phyloP scores from a whole-genome alignment of 2,113 vertebrate genomes.

The Sterna hirundo region DNA sequence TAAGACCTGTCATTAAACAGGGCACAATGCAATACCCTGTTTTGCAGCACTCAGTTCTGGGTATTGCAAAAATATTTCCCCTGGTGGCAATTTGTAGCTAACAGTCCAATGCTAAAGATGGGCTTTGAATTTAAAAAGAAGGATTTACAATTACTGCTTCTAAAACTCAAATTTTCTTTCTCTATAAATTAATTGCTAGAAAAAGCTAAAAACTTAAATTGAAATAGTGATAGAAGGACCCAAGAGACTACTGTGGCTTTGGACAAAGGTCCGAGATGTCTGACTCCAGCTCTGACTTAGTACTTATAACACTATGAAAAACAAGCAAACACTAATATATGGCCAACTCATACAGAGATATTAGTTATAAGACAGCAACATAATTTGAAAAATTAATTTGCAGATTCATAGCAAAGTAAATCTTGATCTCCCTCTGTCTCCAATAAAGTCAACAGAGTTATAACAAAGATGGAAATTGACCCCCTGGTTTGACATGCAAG shows the following conservation, averaged over 20 bases:
- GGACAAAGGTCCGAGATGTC: background rate
- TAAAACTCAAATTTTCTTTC: background rate
- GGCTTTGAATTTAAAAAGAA: background rate
- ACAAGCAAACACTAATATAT: background rate
- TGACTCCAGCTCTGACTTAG: background rate
- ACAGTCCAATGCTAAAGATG: background rate
- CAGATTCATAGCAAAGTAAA: background rate
- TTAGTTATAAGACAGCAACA: background rate
- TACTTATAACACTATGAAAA: background rate
- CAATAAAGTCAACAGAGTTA: background rate
- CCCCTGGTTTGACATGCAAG: background rate
- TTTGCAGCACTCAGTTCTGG: background rate
- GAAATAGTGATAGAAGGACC: background rate
- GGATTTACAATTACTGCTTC: background rate
- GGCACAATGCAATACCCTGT: background rate
- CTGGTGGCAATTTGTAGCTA: background rate
- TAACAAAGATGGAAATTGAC: background rate
- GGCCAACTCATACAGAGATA: rapidly evolving
- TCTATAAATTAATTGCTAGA: background rate
- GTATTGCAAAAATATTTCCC: background rate
- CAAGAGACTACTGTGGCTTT: background rate
- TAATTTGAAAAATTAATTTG: background rate
- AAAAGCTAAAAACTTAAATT: background rate
- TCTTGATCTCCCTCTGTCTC: background rate
- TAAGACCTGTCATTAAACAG: background rate